Percentiles rank a stretch among this genome's conserved stretches.
Evolutionary conservation across 2,113 vertebrate genomes (phyloP).

Genomic region (Alces alces): DNA sequence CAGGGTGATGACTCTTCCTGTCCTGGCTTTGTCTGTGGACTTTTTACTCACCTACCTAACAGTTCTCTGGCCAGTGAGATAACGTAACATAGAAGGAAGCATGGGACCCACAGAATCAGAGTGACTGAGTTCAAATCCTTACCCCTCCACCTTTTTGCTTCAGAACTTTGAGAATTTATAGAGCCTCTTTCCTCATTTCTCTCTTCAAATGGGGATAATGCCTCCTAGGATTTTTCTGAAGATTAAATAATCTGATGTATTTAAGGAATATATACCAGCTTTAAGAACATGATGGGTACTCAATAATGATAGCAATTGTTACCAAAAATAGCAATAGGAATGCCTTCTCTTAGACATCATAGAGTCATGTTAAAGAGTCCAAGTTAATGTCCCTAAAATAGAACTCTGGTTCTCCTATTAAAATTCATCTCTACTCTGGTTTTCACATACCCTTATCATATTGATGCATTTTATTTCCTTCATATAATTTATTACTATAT

Average conservation of each 20-base stretch:
- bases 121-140: conserved; percentile 65
- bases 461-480: background rate
- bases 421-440: background rate
- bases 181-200: background rate
- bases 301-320: background rate
- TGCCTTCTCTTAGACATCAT: background rate
- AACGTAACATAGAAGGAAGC: background rate
- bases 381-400: background rate
- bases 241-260: background rate
- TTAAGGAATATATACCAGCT: background rate
- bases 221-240: background rate
- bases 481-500: background rate
- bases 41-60: background rate
- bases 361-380: background rate
- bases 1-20: background rate
- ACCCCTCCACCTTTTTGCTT: conserved; percentile 49
- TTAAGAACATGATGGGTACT: background rate
- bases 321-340: background rate
- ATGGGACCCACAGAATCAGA: background rate
- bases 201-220: background rate
- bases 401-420: background rate
- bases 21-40: background rate
- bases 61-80: background rate
- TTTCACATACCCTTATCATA: background rate
- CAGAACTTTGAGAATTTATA: conserved; percentile 61